A percentile compares a stretch with the other conserved stretches of the same genome.
Evolutionary conservation across 1,140 invertebrate species (phyloP).

Genomic region (Homarus americanus): DNA sequence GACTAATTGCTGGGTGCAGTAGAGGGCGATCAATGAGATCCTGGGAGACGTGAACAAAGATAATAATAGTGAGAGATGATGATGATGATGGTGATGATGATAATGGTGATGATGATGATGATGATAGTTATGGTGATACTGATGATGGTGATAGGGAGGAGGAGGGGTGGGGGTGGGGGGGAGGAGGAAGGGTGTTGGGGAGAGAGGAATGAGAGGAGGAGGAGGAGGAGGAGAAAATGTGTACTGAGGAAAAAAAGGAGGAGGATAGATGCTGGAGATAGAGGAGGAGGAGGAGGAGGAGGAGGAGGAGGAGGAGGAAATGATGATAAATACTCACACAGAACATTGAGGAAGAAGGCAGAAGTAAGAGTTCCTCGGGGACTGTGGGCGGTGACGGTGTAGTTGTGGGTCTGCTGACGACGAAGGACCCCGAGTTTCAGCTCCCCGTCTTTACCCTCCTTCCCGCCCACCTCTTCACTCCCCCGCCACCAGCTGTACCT

Average conservation of each 20-base stretch:
- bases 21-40: too few species aligned
- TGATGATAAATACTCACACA: neutral
- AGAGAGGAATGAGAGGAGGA: neutral
- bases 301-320: neutral
- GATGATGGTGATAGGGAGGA: neutral
- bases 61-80: too few species aligned
- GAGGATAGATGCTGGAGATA: neutral
- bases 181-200: neutral
- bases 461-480: neutral
- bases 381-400: constrained; percentile 43
- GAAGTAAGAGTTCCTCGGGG: constrained; percentile 5
- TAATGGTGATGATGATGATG: too few species aligned
- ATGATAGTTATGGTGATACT: too few species aligned
- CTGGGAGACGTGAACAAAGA: too few species aligned
- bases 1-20: too few species aligned
- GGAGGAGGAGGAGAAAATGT: neutral
- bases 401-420: constrained; percentile 22
- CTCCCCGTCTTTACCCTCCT: neutral
- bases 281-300: neutral
- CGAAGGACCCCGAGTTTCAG: neutral
- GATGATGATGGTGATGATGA: too few species aligned
- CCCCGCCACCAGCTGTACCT: neutral
- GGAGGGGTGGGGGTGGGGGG: neutral
- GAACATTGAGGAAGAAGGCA: constrained; percentile 24
- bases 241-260: too few species aligned